Percentiles rank a stretch among this genome's conserved stretches.
These are phyloP conservation scores for Holothuria leucospilota DNA, from an alignment of 53 echinoderm and acorn worm genomes.

Conservation along the genomic window DNA sequence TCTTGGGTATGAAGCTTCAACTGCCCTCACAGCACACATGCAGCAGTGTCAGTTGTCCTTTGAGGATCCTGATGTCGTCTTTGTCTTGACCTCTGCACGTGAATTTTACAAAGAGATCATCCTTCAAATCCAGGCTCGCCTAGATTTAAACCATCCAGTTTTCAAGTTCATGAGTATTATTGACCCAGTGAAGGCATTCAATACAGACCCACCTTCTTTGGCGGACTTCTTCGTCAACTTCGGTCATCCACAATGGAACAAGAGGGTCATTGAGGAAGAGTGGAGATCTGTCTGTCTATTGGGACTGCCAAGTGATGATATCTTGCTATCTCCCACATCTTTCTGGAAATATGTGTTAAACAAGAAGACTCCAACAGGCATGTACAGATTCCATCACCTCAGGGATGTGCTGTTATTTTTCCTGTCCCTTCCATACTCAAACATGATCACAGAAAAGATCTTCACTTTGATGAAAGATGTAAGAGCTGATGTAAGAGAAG, in stretches of 20 bases:
- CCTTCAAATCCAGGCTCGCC: constrained; percentile 26
- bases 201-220: constrained; percentile 30
- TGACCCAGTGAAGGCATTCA: constrained; percentile 14
- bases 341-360: constrained; percentile 33
- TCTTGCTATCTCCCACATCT: background rate
- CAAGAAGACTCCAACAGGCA: constrained; percentile 26
- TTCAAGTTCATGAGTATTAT: constrained; percentile 28
- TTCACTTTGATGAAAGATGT: constrained; percentile 41
- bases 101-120: constrained; percentile 24
- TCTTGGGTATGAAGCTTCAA: constrained; percentile 22
- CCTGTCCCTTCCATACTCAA: constrained; percentile 28
- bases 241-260: constrained; percentile 20
- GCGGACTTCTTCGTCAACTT: constrained; percentile 33
- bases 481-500: constrained; percentile 20
- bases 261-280: constrained; percentile 35
- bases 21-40: constrained; percentile 3
- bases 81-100: constrained; percentile 22
- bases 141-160: constrained; percentile 6
- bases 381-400: constrained; percentile 15
- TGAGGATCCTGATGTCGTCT: constrained; percentile 14
- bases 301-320: constrained; percentile 17
- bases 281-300: constrained; percentile 34
- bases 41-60: constrained; percentile 14
- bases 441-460: background rate
- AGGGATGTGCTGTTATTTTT: constrained; percentile 5